Conservation (phyloP, 1,140 invertebrate species). For the Tetramorium parvispinum region DNA sequence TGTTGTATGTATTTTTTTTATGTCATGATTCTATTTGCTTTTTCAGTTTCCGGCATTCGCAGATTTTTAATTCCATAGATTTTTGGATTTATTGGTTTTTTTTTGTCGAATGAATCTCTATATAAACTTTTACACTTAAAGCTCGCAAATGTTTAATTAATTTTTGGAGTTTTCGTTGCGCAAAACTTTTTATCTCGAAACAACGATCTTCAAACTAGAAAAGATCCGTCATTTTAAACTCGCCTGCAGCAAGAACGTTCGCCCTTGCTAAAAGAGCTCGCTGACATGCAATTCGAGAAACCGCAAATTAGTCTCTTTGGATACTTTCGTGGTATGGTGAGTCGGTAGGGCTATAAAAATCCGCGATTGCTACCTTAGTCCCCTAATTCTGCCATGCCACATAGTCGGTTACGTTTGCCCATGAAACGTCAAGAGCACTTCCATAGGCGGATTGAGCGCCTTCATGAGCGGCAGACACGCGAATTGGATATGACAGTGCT, state of each 20-base stretch:
- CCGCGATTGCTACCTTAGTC: slow-evolving; percentile 71
- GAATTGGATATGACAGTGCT: slow-evolving; percentile 57
- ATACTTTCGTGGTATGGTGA: slow-evolving; percentile 39
- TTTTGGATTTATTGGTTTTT: background rate
- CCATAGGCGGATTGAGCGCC: slow-evolving; percentile 41
- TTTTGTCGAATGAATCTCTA: background rate
- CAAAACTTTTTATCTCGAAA: background rate
- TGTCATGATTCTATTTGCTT: background rate
- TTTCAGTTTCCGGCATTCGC: background rate
- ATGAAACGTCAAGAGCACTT: slow-evolving; percentile 46
- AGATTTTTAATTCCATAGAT: background rate
- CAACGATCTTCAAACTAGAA: background rate
- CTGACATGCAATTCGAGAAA: slow-evolving; percentile 73
- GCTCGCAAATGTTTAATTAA: background rate
- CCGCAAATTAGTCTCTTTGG: slow-evolving; percentile 69
- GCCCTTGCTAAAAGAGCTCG: slow-evolving; percentile 52
- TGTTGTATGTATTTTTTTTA: background rate
- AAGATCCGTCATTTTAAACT: slow-evolving; percentile 20
- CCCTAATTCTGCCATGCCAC: slow-evolving; percentile 46
- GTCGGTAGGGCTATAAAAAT: slow-evolving; percentile 68
- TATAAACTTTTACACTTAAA: background rate
- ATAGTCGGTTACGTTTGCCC: slow-evolving; percentile 21
- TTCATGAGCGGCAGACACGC: slow-evolving; percentile 60
- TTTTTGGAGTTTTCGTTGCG: background rate
- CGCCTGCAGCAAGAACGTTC: slow-evolving; percentile 2